A percentile compares a stretch with the other conserved stretches of the same genome.
Evolutionary conservation across 2,888 invertebrate species (phyloP).

Genomic region (Ferdinandea cuprea): DNA sequence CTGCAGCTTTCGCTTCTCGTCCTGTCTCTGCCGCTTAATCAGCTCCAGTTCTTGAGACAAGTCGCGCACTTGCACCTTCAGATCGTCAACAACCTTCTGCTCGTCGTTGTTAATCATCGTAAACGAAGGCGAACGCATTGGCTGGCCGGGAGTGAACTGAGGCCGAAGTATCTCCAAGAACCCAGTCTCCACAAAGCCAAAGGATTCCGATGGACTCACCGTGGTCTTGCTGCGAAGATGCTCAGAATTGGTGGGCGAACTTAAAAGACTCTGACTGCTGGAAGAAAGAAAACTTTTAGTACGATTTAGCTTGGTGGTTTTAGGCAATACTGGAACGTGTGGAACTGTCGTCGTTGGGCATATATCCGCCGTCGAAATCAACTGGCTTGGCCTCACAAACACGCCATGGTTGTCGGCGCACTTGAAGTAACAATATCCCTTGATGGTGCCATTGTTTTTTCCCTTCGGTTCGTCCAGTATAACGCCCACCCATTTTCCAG

Average conservation of each 20-base stretch:
- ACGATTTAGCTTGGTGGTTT: slow-evolving; percentile 81
- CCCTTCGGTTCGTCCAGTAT: slow-evolving; percentile 96
- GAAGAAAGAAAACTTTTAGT: slow-evolving; percentile 89
- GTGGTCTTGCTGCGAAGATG: slow-evolving; percentile 79
- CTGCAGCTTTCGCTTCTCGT: slow-evolving; percentile 94
- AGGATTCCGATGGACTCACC: slow-evolving; percentile 84
- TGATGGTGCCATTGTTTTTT: slow-evolving; percentile 97
- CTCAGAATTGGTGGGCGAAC: slow-evolving; percentile 72
- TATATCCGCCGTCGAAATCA: slow-evolving; percentile 88
- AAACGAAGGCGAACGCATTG: slow-evolving; percentile 86
- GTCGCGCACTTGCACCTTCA: slow-evolving; percentile 90
- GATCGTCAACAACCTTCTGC: slow-evolving; percentile 87
- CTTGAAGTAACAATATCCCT: slow-evolving; percentile 96
- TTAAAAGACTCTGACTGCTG: slow-evolving; percentile 86
- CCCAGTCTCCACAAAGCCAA: slow-evolving; percentile 94
- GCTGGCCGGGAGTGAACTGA: slow-evolving; percentile 93
- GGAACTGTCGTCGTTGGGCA: slow-evolving; percentile 72
- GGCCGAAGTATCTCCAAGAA: slow-evolving; percentile 95
- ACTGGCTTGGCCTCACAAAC: slow-evolving; percentile 95
- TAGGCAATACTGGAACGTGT: slow-evolving; percentile 74
- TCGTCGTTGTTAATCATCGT: slow-evolving; percentile 84
- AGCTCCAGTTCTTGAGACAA: slow-evolving; percentile 96
- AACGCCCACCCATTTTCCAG: slow-evolving; percentile 97
- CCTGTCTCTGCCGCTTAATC: slow-evolving; percentile 90
- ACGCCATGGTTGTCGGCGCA: slow-evolving; percentile 96